phyloP scores from a whole-genome alignment of 1,140 invertebrate genomes.

The Dolichoris vasculosae region DNA sequence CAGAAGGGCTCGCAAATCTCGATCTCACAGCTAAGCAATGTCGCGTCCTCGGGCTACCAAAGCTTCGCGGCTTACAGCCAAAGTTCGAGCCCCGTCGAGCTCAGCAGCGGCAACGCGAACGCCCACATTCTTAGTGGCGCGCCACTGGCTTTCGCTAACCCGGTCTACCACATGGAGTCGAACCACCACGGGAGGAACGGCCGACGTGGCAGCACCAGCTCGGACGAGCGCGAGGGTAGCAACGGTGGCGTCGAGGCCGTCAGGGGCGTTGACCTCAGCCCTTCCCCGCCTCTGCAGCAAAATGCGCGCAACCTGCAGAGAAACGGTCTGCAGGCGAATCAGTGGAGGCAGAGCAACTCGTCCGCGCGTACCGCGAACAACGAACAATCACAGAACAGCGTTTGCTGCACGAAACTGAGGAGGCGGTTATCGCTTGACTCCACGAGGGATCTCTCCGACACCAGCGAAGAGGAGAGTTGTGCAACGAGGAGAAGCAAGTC shows the following conservation, averaged over 20 bases:
- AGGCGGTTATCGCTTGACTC: constrained; percentile 83
- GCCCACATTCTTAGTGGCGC: constrained; percentile 75
- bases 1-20: constrained; percentile 77
- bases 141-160: constrained; percentile 90
- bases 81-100: constrained; percentile 91
- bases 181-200: constrained; percentile 64
- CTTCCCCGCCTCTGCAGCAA: constrained; percentile 67
- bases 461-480: constrained; percentile 76
- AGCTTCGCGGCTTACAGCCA: constrained; percentile 93
- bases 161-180: constrained; percentile 85
- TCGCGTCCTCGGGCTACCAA: constrained; percentile 92
- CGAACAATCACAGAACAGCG: constrained; percentile 66
- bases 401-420: constrained; percentile 71
- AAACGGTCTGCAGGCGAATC: constrained; percentile 70
- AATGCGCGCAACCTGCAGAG: constrained; percentile 74
- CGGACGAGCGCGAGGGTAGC: constrained; percentile 70
- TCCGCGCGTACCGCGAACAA: constrained; percentile 60
- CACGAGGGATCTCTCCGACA: constrained; percentile 81
- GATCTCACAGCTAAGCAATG: constrained; percentile 87
- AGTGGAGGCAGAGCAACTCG: constrained; percentile 67
- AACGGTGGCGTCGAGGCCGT: constrained; percentile 68
- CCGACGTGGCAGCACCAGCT: constrained; percentile 73
- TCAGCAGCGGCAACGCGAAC: constrained; percentile 74
- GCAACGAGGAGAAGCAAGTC: constrained; percentile 73
- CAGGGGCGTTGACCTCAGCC: constrained; percentile 70